Evolutionary conservation across 2,113 vertebrate species (phyloP).

Genomic region (Stigmatopora nigra): DNA sequence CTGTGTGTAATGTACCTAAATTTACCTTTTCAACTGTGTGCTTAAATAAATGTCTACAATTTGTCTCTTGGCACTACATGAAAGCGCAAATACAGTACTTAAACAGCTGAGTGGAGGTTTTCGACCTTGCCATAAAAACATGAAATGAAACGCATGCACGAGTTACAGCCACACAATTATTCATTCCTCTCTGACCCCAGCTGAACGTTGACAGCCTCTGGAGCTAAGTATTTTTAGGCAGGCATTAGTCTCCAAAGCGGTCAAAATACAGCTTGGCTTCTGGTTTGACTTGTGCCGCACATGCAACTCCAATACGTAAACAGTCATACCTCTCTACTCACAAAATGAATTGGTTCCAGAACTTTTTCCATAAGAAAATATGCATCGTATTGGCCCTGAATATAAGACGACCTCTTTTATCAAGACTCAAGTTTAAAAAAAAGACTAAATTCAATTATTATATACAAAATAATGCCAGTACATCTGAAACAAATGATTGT

Average conservation of each 20-base stretch:
- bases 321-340: too few relatives aligned
- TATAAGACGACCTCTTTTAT: too few relatives aligned
- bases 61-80: constrained; percentile 11
- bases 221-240: constrained; percentile 66
- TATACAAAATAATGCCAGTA: too few relatives aligned
- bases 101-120: constrained; percentile 50
- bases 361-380: too few relatives aligned
- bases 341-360: too few relatives aligned
- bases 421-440: too few relatives aligned
- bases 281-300: constrained; percentile 28
- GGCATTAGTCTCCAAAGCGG: constrained; percentile 54
- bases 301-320: constrained; percentile 21
- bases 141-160: constrained; percentile 19
- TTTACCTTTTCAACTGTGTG: constrained; percentile 2
- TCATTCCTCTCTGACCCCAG: constrained; percentile 47
- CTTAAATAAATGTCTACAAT: not conserved
- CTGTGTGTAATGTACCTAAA: not conserved
- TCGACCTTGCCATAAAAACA: constrained; percentile 25
- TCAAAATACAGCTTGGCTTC: constrained; percentile 61
- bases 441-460: too few relatives aligned
- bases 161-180: constrained; percentile 18
- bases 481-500: too few relatives aligned
- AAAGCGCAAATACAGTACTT: constrained; percentile 41
- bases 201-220: constrained; percentile 55
- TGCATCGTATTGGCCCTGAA: too few relatives aligned